Conservation (phyloP, 2,888 invertebrate species). For the Aporophyla lueneburgensis region DNA sequence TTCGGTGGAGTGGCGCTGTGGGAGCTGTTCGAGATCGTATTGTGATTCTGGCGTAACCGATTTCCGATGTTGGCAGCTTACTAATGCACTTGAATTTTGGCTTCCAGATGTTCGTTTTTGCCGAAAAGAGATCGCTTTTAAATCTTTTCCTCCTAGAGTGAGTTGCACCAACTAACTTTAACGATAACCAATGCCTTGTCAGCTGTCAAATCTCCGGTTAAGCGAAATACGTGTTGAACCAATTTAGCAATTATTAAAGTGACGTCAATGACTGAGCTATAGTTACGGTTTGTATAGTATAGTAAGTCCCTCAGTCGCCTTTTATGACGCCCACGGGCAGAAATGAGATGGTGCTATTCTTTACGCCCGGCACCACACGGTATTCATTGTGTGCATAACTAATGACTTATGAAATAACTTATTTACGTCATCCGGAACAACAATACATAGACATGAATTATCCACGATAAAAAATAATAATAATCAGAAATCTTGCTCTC, state of each 20-base stretch:
- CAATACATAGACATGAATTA: neutral
- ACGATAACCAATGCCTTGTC: too few species aligned
- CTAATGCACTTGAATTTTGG: constrained; percentile 15
- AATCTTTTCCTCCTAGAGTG: neutral
- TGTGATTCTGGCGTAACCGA: constrained; percentile 17
- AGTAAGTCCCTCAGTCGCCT: too few species aligned
- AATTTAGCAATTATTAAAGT: too few species aligned
- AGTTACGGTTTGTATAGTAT: too few species aligned
- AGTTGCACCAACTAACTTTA: too few species aligned
- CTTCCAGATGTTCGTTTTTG: neutral
- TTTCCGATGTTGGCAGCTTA: constrained; percentile 27
- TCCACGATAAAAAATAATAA: neutral
- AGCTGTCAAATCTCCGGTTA: too few species aligned
- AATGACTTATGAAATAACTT: neutral
- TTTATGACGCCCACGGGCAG: too few species aligned
- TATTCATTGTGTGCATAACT: too few species aligned
- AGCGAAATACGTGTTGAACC: too few species aligned
- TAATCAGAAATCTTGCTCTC: neutral
- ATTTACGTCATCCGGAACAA: neutral
- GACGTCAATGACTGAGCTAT: too few species aligned
- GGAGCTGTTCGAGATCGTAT: constrained; percentile 28
- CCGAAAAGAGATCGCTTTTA: neutral
- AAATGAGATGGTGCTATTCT: too few species aligned
- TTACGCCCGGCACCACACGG: too few species aligned
- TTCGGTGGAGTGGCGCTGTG: constrained; percentile 1